These are phyloP conservation scores for Orbicella faveolata DNA, from an alignment of 64 coral and sea anemone genomes.

Conservation along the genomic window DNA sequence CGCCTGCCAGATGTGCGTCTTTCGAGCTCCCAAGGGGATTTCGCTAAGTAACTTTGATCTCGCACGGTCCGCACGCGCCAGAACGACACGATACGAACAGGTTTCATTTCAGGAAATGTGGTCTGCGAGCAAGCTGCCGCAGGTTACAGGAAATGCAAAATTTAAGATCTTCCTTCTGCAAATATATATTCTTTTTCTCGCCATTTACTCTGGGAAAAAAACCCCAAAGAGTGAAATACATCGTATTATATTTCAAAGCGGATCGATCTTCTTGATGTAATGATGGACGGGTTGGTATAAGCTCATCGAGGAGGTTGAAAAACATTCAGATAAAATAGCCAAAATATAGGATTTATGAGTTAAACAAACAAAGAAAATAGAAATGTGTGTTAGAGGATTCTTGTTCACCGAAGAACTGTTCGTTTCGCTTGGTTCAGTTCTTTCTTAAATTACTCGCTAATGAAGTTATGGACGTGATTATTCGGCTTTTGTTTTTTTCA, in stretches of 20 bases:
- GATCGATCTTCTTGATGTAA: not conserved
- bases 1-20: slow-evolving; percentile 17
- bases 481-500: not conserved
- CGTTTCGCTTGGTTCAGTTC: not conserved
- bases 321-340: too few relatives aligned
- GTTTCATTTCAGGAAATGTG: not conserved
- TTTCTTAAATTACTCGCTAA: not conserved
- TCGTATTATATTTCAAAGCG: not conserved
- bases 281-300: too few relatives aligned
- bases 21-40: slow-evolving; percentile 5
- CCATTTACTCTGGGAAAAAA: not conserved
- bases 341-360: too few relatives aligned
- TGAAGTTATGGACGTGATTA: not conserved
- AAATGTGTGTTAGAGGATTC: too few relatives aligned
- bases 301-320: too few relatives aligned
- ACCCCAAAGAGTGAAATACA: not conserved
- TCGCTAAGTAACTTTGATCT: slow-evolving; percentile 12
- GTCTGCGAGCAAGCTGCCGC: too few relatives aligned
- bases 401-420: not conserved
- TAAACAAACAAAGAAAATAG: too few relatives aligned
- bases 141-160: too few relatives aligned
- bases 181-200: not conserved
- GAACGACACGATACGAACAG: not conserved
- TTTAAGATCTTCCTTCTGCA: not conserved
- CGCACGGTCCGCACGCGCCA: slow-evolving; percentile 33